These are phyloP conservation scores for Brachypteracias leptosomus DNA, from an alignment of 2,113 vertebrate genomes.

Conservation along the genomic window DNA sequence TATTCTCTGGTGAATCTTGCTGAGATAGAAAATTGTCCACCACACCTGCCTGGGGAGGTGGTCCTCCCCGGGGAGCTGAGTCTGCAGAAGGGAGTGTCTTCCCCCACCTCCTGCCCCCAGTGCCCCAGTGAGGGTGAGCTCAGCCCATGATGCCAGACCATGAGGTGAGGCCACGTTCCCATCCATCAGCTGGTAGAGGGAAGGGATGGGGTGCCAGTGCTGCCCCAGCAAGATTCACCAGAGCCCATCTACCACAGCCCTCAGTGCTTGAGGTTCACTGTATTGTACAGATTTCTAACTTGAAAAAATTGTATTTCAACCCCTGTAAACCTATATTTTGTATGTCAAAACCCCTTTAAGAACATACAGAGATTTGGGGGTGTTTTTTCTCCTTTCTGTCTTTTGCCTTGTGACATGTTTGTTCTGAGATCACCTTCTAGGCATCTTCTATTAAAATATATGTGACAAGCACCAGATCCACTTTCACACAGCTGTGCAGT, in stretches of 20 bases:
- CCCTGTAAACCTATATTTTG: not conserved
- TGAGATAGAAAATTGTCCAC: not conserved
- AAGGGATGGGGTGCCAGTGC: not conserved
- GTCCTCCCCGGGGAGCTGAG: rapidly evolving
- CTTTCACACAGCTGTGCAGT: conserved; percentile 53
- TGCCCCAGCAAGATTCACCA: not conserved
- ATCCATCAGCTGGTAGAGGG: not conserved
- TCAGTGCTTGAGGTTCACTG: not conserved
- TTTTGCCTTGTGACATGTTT: conserved; percentile 49
- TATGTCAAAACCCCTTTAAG: conserved; percentile 2
- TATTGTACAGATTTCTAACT: not conserved
- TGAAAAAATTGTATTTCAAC: conserved; percentile 29
- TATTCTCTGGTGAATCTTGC: not conserved
- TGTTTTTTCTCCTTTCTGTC: not conserved
- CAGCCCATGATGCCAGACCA: rapidly evolving
- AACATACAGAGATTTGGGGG: not conserved
- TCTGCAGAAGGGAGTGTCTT: not conserved
- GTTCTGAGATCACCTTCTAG: conserved; percentile 64
- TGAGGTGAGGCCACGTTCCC: not conserved
- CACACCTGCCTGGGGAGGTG: not conserved
- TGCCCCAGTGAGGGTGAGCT: not conserved
- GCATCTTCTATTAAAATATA: conserved; percentile 60
- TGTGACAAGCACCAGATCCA: conserved; percentile 63
- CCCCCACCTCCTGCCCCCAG: not conserved
- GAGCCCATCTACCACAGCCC: not conserved